Evolutionary conservation across 37 sponge, comb jelly and placozoan genomes (phyloP).

Genomic region (Lycopodina hypogea): DNA sequence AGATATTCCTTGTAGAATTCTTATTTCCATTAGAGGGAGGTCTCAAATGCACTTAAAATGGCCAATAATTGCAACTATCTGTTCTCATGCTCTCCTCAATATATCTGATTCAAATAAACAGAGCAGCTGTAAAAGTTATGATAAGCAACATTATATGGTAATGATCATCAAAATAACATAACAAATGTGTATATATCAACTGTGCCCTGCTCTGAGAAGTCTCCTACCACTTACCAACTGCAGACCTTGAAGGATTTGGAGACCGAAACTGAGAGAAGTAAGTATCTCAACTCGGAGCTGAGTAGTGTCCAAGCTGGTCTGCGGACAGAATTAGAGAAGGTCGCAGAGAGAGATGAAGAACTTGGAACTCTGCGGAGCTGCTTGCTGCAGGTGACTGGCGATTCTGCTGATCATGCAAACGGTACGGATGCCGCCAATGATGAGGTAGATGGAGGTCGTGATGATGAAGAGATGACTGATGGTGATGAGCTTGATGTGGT

Average conservation of each 20-base stretch:
- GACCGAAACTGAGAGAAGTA: background rate
- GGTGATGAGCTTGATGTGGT: background rate
- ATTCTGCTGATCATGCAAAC: background rate
- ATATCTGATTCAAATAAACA: too few species aligned
- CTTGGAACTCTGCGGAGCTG: slow-evolving; percentile 3
- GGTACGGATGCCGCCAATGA: background rate
- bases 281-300: background rate
- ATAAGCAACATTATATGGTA: too few species aligned
- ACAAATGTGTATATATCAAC: too few species aligned
- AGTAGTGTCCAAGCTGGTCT: background rate
- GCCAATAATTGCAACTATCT: too few species aligned
- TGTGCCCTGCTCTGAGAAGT: too few species aligned
- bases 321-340: background rate
- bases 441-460: background rate
- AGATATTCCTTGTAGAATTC: too few species aligned
- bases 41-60: too few species aligned
- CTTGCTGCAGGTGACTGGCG: slow-evolving; percentile 4
- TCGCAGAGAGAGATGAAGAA: slow-evolving; percentile 15
- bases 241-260: background rate
- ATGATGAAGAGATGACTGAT: background rate
- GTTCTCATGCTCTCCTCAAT: too few species aligned
- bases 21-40: too few species aligned
- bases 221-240: too few species aligned
- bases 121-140: too few species aligned
- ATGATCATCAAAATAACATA: too few species aligned